A percentile compares a stretch with the other conserved stretches of the same genome.
phyloP scores from a whole-genome alignment of 2,888 invertebrate genomes.

The Eupithecia exiguata region DNA sequence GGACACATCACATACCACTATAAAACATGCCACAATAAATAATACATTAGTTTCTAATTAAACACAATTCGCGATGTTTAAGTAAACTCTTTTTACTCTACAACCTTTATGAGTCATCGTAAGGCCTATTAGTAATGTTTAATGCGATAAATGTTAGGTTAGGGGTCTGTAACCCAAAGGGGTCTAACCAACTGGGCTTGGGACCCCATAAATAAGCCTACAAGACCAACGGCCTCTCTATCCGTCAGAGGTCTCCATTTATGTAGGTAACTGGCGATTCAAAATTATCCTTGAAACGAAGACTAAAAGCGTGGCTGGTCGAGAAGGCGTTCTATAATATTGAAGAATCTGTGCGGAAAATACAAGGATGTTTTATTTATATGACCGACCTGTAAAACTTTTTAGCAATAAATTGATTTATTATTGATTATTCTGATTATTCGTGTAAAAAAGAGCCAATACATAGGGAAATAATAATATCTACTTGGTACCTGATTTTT shows the following conservation, averaged over 20 bases:
- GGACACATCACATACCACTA: constrained; percentile 10
- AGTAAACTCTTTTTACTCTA: constrained; percentile 37
- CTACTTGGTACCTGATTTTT: too few species aligned
- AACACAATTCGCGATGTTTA: constrained; percentile 27
- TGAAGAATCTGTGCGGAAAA: too few species aligned
- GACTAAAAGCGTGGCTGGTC: too few species aligned
- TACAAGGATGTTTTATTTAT: too few species aligned
- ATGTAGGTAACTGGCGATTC: too few species aligned
- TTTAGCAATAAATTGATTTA: too few species aligned
- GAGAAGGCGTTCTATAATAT: too few species aligned
- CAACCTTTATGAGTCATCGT: constrained; percentile 32
- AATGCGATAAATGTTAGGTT: not conserved
- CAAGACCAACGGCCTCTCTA: not conserved
- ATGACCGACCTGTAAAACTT: too few species aligned
- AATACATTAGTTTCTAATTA: constrained; percentile 33
- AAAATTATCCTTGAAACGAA: too few species aligned
- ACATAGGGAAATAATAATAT: too few species aligned
- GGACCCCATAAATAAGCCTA: not conserved
- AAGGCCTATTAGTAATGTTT: not conserved
- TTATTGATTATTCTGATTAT: too few species aligned
- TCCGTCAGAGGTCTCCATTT: not conserved
- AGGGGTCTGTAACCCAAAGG: not conserved
- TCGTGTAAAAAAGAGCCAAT: too few species aligned
- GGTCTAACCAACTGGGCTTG: not conserved
- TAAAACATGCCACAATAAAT: constrained; percentile 20